Conservation (phyloP, 2,113 vertebrate species). For the Pygathrix nemaeus region DNA sequence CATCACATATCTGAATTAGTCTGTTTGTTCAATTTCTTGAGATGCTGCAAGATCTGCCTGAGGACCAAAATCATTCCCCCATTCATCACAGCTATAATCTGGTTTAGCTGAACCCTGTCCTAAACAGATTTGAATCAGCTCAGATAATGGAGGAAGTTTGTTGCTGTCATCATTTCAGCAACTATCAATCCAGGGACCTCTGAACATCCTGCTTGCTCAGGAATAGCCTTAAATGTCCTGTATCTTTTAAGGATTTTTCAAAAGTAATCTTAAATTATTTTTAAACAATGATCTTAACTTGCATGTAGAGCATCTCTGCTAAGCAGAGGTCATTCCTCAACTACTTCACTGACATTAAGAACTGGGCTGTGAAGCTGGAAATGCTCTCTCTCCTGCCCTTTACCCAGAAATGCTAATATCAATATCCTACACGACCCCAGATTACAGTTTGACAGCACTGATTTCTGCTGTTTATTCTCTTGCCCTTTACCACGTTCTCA, state of each 20-base stretch:
- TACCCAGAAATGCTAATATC: not conserved
- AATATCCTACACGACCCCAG: not conserved
- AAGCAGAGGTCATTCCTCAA: not conserved
- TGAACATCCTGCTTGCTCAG: not conserved
- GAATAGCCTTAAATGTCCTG: not conserved
- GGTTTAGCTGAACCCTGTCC: not conserved
- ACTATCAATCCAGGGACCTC: not conserved
- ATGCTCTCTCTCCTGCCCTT: not conserved
- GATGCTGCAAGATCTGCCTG: not conserved
- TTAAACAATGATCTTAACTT: not conserved
- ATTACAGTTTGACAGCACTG: not conserved
- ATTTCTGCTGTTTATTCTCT: not conserved
- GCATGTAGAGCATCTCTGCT: not conserved
- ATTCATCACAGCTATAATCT: not conserved
- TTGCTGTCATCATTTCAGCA: not conserved
- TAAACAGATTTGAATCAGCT: not conserved
- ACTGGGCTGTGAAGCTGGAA: not conserved
- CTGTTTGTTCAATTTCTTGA: not conserved
- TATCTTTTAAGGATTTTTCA: not conserved
- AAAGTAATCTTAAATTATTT: not conserved
- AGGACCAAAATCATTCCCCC: not conserved
- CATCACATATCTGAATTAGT: not conserved
- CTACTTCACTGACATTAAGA: not conserved
- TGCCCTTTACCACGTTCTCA: not conserved
- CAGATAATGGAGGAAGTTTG: not conserved